A percentile compares a stretch with the other conserved stretches of the same genome.
Evolutionary conservation across 2,888 invertebrate species (phyloP).

Genomic region (Drosophila affinis): DNA sequence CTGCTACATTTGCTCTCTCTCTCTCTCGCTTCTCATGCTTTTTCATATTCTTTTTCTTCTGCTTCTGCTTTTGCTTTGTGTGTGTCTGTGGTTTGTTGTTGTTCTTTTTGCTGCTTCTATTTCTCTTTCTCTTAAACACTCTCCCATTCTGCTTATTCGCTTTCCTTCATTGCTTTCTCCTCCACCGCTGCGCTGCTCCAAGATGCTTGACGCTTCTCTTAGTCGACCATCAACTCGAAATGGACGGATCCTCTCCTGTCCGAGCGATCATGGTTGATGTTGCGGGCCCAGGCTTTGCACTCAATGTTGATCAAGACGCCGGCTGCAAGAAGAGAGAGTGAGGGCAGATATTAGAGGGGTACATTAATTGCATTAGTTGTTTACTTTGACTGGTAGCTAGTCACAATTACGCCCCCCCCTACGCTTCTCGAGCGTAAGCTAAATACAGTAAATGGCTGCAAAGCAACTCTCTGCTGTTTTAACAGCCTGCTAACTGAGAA

Average conservation of each 20-base stretch:
- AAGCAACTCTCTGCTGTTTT: too few relatives aligned
- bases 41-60: not conserved
- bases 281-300: constrained; percentile 96
- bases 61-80: constrained; percentile 44
- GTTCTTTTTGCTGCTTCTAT: constrained; percentile 27
- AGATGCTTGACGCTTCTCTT: constrained; percentile 81
- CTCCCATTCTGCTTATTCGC: constrained; percentile 13
- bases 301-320: constrained; percentile 96
- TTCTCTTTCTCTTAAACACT: constrained; percentile 3
- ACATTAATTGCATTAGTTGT: too few relatives aligned
- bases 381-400: too few relatives aligned
- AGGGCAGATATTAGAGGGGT: not conserved
- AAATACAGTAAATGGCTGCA: too few relatives aligned
- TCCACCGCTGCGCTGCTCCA: constrained; percentile 7
- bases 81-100: constrained; percentile 49
- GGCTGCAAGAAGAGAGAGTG: constrained; percentile 84
- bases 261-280: constrained; percentile 93
- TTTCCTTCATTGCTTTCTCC: constrained; percentile 10
- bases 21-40: constrained; percentile 36
- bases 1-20: constrained; percentile 54
- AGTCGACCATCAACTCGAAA: constrained; percentile 97
- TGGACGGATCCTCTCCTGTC: constrained; percentile 96
- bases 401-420: too few relatives aligned
- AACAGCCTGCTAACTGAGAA: too few relatives aligned
- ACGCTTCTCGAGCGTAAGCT: too few relatives aligned